Conservation (phyloP, 1,140 invertebrate species). For the Macrobrachium nipponense region DNA sequence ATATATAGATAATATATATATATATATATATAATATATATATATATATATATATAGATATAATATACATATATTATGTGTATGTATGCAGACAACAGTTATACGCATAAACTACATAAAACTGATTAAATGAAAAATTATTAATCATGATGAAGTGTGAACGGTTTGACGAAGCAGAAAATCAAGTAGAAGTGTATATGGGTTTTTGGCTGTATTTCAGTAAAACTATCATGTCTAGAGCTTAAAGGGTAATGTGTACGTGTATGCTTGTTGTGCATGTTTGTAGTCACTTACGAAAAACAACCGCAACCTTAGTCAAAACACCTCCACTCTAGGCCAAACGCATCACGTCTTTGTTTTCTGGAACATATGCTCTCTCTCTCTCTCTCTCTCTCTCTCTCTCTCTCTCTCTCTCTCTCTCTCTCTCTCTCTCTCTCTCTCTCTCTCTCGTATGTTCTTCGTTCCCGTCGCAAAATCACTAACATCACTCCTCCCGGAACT, state of each 20-base stretch:
- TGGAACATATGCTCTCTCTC: background rate
- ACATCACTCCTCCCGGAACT: too few relatives aligned
- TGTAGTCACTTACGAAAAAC: too few relatives aligned
- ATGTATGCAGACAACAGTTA: background rate
- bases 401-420: background rate
- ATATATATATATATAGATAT: conserved; percentile 10
- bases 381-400: conserved; percentile 1
- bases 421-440: background rate
- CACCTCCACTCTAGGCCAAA: background rate
- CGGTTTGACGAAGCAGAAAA: too few relatives aligned
- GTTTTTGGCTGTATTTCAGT: too few relatives aligned
- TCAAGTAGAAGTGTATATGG: too few relatives aligned
- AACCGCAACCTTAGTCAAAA: background rate
- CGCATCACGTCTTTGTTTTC: background rate
- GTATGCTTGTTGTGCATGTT: too few relatives aligned
- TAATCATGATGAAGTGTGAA: too few relatives aligned
- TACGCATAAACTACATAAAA: background rate
- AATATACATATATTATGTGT: background rate
- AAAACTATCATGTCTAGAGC: too few relatives aligned
- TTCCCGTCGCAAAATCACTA: too few relatives aligned
- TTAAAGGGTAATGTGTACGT: too few relatives aligned
- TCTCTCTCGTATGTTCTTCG: background rate
- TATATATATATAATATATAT: conserved; percentile 9
- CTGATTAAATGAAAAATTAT: too few relatives aligned
- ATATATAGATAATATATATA: conserved; percentile 6